Base-by-base conservation (phyloP, 2,797 vertebrate genomes). In the Molothrus ater region DNA sequence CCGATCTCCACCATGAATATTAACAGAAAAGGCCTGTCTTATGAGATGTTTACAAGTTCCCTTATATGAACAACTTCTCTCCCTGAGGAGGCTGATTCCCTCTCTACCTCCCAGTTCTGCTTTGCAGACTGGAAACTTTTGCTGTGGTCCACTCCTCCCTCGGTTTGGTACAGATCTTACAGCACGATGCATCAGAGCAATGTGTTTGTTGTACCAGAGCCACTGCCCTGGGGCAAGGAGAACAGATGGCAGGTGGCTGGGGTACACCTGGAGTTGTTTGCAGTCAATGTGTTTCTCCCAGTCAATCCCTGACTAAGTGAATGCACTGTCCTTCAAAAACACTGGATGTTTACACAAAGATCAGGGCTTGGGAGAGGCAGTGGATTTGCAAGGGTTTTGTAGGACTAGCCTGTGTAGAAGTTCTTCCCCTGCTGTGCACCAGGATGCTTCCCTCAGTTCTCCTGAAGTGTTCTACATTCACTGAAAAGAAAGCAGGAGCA, bases 161-260 rank as follows among this genome's bases (percentile, higher is more conserved):
- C 36, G 6, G 19, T 63, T 74, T 64, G 48, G 32, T 56, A 53
- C 22, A 60, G 50, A 43, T 25, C 70, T 65, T 64, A 34, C 5
- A 25, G 22, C 28, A 40, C 0, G 0, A 48, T 11, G 32, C 12
- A 36, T 20, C 17, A 64, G 16, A 69, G 54, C n/a, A 38, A 26
- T 5, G 7, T 28, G 26, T 45, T 38, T 71, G 29, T 40, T 65
- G 31, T 68, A 43, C 43, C 18, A n/a, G 43, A 59, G 36, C 4
- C 3, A 11, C 43, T 63, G 32, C 29, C 56, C 19, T n/a, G 26
- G 31, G 36, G 25, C 2, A 7, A 66, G 73, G 13, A 54, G 34
- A 66, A 45, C 15, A 47, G 31, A 56, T 40, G 36, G 29, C 61
- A 83, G 43, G 17, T 42, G 25, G 11, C 70, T 60, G 78, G 59